Percentiles rank a stretch among this genome's conserved stretches.
Evolutionary conservation across 2,113 vertebrate species (phyloP).

Genomic region (Crotalus helleri): DNA sequence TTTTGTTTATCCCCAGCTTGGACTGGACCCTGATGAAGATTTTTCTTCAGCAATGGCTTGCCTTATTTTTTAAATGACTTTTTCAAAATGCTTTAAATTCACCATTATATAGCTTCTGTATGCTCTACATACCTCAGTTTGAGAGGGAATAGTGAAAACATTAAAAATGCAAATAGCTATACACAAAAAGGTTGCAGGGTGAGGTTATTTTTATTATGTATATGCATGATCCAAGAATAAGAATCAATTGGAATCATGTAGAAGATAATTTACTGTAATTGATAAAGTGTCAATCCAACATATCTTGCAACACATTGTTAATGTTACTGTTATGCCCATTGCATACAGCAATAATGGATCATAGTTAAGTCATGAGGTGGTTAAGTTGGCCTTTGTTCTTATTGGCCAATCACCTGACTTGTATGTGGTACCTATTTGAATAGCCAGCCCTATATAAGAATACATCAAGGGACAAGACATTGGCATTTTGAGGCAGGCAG

Average conservation of each 20-base stretch:
- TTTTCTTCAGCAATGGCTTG: background rate
- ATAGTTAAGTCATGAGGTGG: conserved; percentile 10
- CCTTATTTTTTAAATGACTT: background rate
- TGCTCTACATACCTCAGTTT: background rate
- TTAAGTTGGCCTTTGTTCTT: conserved; percentile 21
- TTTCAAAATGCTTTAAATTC: background rate
- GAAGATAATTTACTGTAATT: background rate
- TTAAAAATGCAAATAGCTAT: background rate
- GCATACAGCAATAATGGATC: background rate
- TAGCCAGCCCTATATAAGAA: conserved; percentile 22
- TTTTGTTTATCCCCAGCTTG: too few species aligned
- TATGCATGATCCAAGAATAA: background rate
- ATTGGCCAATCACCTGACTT: conserved; percentile 15
- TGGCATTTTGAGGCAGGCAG: conserved; percentile 5
- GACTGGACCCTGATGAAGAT: too few species aligned
- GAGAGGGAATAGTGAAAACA: background rate
- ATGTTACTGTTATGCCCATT: background rate
- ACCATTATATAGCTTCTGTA: background rate
- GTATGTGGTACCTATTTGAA: conserved; percentile 16
- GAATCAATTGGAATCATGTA: background rate
- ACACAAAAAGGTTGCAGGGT: background rate
- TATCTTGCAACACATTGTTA: background rate
- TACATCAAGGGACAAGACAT: background rate
- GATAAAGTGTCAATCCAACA: background rate
- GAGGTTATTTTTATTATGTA: background rate